These are phyloP conservation scores for Alligator mississippiensis DNA, from an alignment of 2,113 vertebrate genomes.

Conservation along the genomic window DNA sequence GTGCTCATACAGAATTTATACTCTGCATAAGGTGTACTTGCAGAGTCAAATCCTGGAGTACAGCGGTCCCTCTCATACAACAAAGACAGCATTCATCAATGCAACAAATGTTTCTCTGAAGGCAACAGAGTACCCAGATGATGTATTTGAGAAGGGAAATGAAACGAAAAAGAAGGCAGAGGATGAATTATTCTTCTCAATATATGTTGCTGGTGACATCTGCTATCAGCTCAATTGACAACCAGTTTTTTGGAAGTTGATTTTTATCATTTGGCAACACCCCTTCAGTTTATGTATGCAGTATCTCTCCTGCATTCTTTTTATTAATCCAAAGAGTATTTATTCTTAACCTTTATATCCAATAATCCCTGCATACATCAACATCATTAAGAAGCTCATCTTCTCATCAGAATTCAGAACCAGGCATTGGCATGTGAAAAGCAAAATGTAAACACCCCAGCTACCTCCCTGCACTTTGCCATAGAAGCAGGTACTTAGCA, in stretches of 20 bases:
- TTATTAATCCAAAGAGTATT: not conserved
- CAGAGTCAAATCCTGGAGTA: not conserved
- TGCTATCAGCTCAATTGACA: not conserved
- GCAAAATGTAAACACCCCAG: not conserved
- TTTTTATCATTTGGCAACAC: not conserved
- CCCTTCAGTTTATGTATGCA: not conserved
- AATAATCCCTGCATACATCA: not conserved
- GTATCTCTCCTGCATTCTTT: not conserved
- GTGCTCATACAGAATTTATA: not conserved
- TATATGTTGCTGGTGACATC: not conserved
- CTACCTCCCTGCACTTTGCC: not conserved
- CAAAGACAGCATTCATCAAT: not conserved
- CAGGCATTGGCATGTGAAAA: not conserved
- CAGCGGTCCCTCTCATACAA: not conserved
- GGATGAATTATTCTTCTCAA: not conserved
- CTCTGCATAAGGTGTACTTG: not conserved
- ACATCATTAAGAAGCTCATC: not conserved
- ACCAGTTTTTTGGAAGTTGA: not conserved
- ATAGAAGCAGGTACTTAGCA: not conserved
- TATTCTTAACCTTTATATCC: not conserved
- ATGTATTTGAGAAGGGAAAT: not conserved
- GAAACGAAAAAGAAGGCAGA: not conserved
- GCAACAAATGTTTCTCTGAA: not conserved
- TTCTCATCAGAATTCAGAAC: not conserved
- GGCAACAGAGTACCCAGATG: not conserved